Base-by-base conservation (phyloP, 2,888 invertebrate genomes). In the Villa cingulata region DNA sequence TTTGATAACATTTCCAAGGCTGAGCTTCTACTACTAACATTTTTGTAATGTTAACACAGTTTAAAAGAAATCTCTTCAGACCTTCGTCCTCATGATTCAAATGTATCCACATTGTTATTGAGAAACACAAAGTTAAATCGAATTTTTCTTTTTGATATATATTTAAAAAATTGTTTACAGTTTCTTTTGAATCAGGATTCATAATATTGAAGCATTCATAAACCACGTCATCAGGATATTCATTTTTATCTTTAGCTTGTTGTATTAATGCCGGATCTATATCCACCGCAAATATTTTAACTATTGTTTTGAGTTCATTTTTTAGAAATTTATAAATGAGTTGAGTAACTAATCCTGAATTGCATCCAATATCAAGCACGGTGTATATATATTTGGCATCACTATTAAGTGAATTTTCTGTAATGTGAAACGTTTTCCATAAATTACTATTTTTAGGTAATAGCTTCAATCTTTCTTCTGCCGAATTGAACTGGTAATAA, bases 51-150 rank as follows among this genome's bases (percentile, higher is more conserved):
- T 61, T 55, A 49, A 77, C 74, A 7, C 83, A 62, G 44, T 72
- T 74, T 18, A 66, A 60, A 3, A 90, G 66, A 63, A 87, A 86
- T 4, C 64, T 56, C 46, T 70, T 58, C 36, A 90, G 65, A 0
- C 86, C 86, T 6, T 69, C 64, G 70, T 90, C 90, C 7, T 87
- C 85, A 66, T 83, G 73, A 64, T 90, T 89, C 20, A 90, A 64
- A 67, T 90, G 90, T 59, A 90, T 85, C 90, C 90, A 90, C 87
- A 90, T 87, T 17, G 87, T 85, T 29, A 87, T 76, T 10, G 89
- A 88, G 62, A 89, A 87, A 62, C 85, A 84, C 64, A 85, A 86
- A 43, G 77, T 73, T 4, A 78, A 71, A 68, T 83, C 78, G 70
- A 85, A 87, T 50, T 63, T 71, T 0, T 58, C 43, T 42, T 68